These are phyloP conservation scores for Agrotis exclamationis DNA, from an alignment of 2,888 invertebrate species.

Conservation along the genomic window DNA sequence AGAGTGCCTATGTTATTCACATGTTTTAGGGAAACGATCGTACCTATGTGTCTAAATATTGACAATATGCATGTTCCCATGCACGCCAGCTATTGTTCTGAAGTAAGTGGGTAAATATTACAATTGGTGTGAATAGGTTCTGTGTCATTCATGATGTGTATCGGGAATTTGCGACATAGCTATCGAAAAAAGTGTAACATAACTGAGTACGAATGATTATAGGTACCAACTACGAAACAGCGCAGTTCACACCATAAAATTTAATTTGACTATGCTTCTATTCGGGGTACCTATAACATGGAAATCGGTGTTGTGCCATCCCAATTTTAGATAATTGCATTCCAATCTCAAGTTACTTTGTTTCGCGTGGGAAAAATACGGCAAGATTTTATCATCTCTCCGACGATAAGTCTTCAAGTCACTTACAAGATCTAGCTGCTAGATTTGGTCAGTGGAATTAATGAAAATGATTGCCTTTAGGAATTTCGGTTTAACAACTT, in stretches of 20 bases:
- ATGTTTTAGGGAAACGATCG: conserved; percentile 40
- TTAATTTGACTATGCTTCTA: background rate
- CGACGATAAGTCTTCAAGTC: no score
- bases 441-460: no score
- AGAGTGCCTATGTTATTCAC: conserved; percentile 20
- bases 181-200: conserved; percentile 42
- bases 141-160: conserved; percentile 29
- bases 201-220: background rate
- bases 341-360: conserved; percentile 1
- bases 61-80: conserved; percentile 53
- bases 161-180: conserved; percentile 34
- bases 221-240: conserved; percentile 2
- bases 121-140: conserved; percentile 54
- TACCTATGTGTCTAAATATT: conserved; percentile 61
- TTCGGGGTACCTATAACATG: no score
- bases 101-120: conserved; percentile 52
- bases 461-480: no score
- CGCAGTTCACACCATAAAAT: conserved; percentile 5
- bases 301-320: background rate
- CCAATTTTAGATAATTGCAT: conserved; percentile 2
- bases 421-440: no score
- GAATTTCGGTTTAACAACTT: background rate
- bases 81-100: conserved; percentile 58
- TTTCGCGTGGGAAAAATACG: conserved; percentile 16
- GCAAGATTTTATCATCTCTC: conserved; percentile 3